Evolutionary conservation across 1,140 invertebrate genomes (phyloP), one percentile per base, ranked within the genome.

Genomic region (Caenorhabditis tropicalis): DNA sequence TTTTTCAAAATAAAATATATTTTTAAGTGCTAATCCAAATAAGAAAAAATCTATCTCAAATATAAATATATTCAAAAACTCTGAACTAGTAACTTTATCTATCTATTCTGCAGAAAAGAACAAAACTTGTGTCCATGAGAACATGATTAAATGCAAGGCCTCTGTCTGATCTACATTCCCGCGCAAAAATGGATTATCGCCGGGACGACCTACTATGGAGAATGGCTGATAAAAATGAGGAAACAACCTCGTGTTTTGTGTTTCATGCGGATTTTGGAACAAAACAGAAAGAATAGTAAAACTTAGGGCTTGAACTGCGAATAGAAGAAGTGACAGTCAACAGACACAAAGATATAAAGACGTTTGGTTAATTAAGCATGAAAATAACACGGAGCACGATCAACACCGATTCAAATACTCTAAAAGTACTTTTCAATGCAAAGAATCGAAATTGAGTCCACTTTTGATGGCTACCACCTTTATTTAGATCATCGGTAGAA

Each of bases 121-220:
- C 19, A 24, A 56, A 56, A 56, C 21, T 56, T 56, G 24, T 21
- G 29, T 56, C 53, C 29, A 27, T 19, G 36, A 33, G 58, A 65
- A 29, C 36, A 33, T 36, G 29, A 65, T 36, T 36, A 36, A 65
- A 65, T 24, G 29, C 24, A 33, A 33, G 15, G 36, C 58, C 58
- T 36, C 19, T 19, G 4, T 65, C 29, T 21, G 12, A 29, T 27
- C 12, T 0, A 33, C 21, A 15, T 60, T 65, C 58, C n/a, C 31
- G 58, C 58, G 31, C 58, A 33, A 65, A 65, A 65, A 65, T 33
- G 58, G 58, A 65, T 65, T 65, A 33, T 33, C 58, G 12, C 36
- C 15, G 58, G 19, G 31, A 16, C 58, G 31, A 60, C 58, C 31
- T 33, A 36, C 31, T 65, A n/a, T 33, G 15, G 29, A 36, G 58